phyloP scores from a whole-genome alignment of 1,140 invertebrate genomes.

The Zaprionus nigranus region DNA sequence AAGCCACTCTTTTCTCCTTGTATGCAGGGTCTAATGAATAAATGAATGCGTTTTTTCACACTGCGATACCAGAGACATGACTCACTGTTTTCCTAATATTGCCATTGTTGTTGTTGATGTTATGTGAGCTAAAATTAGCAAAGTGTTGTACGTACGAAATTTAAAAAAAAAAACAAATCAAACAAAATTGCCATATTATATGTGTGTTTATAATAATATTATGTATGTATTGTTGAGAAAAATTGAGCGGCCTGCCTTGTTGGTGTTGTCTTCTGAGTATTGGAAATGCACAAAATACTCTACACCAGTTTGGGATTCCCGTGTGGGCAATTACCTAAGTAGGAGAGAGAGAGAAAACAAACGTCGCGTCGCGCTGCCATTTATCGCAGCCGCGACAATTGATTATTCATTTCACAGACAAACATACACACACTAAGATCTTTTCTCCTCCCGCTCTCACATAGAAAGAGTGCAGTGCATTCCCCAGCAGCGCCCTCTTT shows the following conservation, averaged over 20 bases:
- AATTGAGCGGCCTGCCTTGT: conserved; percentile 20
- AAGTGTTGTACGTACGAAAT: conserved; percentile 61
- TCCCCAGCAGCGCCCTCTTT: conserved; percentile 27
- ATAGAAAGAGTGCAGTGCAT: conserved; percentile 7
- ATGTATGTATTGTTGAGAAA: conserved; percentile 31
- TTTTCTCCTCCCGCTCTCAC: background rate
- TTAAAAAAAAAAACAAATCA: conserved; percentile 28
- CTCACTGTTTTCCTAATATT: conserved; percentile 43
- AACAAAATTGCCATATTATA: conserved; percentile 55
- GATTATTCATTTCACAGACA: conserved; percentile 70
- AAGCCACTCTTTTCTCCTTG: background rate
- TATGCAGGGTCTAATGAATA: conserved; percentile 5
- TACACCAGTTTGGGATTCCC: conserved; percentile 69
- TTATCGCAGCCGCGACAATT: conserved; percentile 59
- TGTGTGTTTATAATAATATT: conserved; percentile 19
- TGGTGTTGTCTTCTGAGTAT: conserved; percentile 13
- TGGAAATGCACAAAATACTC: conserved; percentile 39
- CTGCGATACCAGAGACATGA: conserved; percentile 30
- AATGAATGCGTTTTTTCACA: conserved; percentile 24
- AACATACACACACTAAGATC: conserved; percentile 22
- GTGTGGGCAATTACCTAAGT: conserved; percentile 67
- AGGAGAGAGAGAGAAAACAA: conserved; percentile 3
- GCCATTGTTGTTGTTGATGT: conserved; percentile 17
- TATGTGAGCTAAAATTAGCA: conserved; percentile 62
- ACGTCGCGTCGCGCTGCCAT: conserved; percentile 21